Percentiles rank a stretch among this genome's conserved stretches.
These are phyloP conservation scores for Coturnix japonica DNA, from an alignment of 2,113 vertebrate genomes.

Conservation along the genomic window DNA sequence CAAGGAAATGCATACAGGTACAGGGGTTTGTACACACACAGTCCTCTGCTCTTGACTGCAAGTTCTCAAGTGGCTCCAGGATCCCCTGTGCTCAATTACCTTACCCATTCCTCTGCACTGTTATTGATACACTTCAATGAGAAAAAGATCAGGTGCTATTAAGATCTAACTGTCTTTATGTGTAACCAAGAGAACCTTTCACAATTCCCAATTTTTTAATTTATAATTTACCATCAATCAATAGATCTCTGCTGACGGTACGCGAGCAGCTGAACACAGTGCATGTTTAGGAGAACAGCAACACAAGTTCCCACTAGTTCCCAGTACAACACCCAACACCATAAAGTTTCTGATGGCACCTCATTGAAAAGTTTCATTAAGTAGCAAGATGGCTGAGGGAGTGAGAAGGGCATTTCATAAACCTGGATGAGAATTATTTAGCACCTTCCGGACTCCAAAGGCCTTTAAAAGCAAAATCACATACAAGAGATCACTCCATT, in stretches of 20 bases:
- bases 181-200: neutral
- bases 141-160: neutral
- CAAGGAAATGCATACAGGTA: neutral
- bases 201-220: neutral
- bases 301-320: neutral
- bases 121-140: neutral
- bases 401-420: neutral
- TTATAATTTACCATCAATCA: accelerated
- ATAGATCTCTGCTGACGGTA: neutral
- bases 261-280: neutral
- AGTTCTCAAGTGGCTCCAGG: neutral
- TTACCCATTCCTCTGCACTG: neutral
- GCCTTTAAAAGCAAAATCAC: neutral
- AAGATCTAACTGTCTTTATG: too few relatives aligned
- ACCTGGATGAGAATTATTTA: neutral
- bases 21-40: neutral
- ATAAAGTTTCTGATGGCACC: neutral
- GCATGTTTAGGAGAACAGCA: neutral
- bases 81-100: neutral
- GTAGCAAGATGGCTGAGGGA: neutral
- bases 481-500: neutral
- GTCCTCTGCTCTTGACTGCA: neutral
- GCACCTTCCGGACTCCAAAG: neutral
- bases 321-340: neutral
- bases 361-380: neutral